These are phyloP conservation scores for Ornithorhynchus anatinus DNA, from an alignment of 2,113 vertebrate species.

Conservation along the genomic window DNA sequence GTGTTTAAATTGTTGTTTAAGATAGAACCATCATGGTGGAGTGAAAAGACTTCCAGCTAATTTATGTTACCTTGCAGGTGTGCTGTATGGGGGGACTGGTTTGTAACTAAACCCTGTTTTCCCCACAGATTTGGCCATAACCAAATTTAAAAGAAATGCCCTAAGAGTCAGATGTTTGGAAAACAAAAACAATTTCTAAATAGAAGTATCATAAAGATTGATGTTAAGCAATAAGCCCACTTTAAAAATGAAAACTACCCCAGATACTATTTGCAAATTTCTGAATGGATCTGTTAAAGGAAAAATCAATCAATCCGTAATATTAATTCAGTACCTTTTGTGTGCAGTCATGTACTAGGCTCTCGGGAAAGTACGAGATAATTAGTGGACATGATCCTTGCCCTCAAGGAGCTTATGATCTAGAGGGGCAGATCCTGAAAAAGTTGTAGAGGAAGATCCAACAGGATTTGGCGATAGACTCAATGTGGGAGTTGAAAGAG, in stretches of 20 bases:
- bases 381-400: too few species aligned
- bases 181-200: constrained; percentile 30
- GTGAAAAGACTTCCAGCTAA: constrained; percentile 41
- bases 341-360: too few species aligned
- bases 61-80: constrained; percentile 50
- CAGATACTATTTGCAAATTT: constrained; percentile 67
- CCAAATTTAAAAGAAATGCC: constrained; percentile 61
- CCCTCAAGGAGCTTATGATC: too few species aligned
- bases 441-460: too few species aligned
- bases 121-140: constrained; percentile 50
- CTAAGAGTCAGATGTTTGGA: constrained; percentile 53
- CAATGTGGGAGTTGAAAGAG: too few species aligned
- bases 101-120: constrained; percentile 54
- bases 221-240: constrained; percentile 40
- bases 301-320: too few species aligned
- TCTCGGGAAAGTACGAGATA: too few species aligned
- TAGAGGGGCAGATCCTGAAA: too few species aligned
- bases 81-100: constrained; percentile 31
- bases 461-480: too few species aligned
- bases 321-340: too few species aligned
- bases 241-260: constrained; percentile 19
- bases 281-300: constrained; percentile 71
- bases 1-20: constrained; percentile 14
- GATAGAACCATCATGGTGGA: background rate
- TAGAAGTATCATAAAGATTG: constrained; percentile 43